phyloP scores from a whole-genome alignment of 2,888 invertebrate species.

The Deilephila elpenor region DNA sequence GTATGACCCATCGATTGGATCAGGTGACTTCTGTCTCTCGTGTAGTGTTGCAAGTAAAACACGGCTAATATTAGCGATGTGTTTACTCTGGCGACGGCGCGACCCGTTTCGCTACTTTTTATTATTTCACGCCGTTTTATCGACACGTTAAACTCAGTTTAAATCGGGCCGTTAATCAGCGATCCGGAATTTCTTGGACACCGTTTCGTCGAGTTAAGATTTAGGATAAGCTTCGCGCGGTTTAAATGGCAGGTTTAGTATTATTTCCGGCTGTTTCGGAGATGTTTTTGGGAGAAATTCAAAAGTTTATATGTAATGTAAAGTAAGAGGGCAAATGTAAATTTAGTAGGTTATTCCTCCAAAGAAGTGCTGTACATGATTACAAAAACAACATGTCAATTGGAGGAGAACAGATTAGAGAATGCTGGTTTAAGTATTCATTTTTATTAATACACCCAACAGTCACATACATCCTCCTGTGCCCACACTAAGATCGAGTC shows the following conservation, averaged over 20 bases:
- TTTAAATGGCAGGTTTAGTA: neutral
- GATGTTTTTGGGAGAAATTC: too few relatives aligned
- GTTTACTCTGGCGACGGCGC: constrained; percentile 43
- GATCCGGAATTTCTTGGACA: constrained; percentile 41
- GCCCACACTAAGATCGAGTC: too few relatives aligned
- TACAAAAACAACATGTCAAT: too few relatives aligned
- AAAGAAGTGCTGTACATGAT: too few relatives aligned
- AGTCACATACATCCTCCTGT: too few relatives aligned
- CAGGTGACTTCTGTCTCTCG: neutral
- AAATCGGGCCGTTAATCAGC: constrained; percentile 58
- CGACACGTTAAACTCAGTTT: constrained; percentile 56
- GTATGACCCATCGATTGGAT: neutral
- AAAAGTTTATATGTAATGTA: too few relatives aligned
- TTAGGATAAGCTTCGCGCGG: neutral
- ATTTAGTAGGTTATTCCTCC: too few relatives aligned
- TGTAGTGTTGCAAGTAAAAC: constrained; percentile 30
- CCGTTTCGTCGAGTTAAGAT: neutral
- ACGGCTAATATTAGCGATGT: constrained; percentile 35
- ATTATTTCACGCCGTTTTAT: constrained; percentile 65
- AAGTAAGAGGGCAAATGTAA: too few relatives aligned
- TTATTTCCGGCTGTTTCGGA: too few relatives aligned
- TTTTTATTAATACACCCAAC: too few relatives aligned
- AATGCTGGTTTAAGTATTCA: too few relatives aligned
- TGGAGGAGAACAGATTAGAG: too few relatives aligned
- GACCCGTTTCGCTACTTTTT: constrained; percentile 62